A percentile compares a stretch with the other conserved stretches of the same genome.
Evolutionary conservation across 2,888 invertebrate genomes (phyloP).

Genomic region (Nephrotoma flavescens): DNA sequence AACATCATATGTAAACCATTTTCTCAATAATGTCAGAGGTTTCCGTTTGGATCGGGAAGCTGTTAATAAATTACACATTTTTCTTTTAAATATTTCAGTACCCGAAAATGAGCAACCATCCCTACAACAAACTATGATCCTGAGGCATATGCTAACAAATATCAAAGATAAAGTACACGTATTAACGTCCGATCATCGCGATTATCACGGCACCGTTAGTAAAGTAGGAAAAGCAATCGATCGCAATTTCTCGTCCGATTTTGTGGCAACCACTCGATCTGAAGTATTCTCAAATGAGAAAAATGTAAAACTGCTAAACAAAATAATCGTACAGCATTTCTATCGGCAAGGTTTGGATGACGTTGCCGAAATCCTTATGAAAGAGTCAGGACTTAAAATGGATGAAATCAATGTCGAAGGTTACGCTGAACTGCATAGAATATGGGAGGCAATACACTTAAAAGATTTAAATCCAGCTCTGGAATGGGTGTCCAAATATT

Average conservation of each 20-base stretch:
- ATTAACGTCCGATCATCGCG: conserved; percentile 73
- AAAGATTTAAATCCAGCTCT: conserved; percentile 73
- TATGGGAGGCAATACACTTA: conserved; percentile 70
- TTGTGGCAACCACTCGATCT: conserved; percentile 68
- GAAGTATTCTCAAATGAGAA: conserved; percentile 54
- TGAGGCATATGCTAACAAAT: conserved; percentile 60
- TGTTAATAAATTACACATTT: not conserved
- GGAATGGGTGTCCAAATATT: conserved; percentile 69
- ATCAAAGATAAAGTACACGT: conserved; percentile 70
- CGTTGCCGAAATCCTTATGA: conserved; percentile 63
- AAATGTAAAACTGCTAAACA: conserved; percentile 56
- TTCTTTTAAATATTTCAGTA: conserved; percentile 31
- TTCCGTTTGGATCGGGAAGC: no score
- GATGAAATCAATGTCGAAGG: conserved; percentile 44
- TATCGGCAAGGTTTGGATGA: conserved; percentile 88
- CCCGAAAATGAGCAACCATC: conserved; percentile 51
- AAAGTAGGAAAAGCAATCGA: conserved; percentile 96
- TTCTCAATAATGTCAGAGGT: no score
- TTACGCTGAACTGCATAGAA: conserved; percentile 69
- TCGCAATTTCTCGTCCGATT: conserved; percentile 84
- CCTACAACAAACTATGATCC: conserved; percentile 51
- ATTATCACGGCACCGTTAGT: conserved; percentile 60
- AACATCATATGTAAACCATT: no score
- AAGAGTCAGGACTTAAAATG: conserved; percentile 51
- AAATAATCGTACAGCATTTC: conserved; percentile 90